Percentiles rank a stretch among this genome's conserved stretches.
phyloP scores from a whole-genome alignment of 2,797 vertebrate genomes.

The Trachurus trachurus region DNA sequence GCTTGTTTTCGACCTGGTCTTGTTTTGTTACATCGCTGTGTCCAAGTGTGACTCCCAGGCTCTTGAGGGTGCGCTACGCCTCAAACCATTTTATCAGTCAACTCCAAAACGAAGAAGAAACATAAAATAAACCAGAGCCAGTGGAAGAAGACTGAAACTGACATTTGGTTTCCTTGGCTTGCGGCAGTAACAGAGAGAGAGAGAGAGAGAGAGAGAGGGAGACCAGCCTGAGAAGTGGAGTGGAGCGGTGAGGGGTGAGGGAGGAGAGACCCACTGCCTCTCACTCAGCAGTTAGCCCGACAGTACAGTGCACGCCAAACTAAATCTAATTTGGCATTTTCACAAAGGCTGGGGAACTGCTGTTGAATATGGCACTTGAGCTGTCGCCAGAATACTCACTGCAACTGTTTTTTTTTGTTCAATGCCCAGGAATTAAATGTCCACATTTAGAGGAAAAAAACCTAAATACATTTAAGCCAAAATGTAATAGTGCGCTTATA shows the following conservation, averaged over 20 bases:
- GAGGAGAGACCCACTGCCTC: slow-evolving; percentile 15
- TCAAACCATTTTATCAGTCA: slow-evolving; percentile 21
- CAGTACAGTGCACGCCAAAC: slow-evolving; percentile 7
- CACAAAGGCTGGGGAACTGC: slow-evolving; percentile 11
- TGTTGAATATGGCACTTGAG: slow-evolving; percentile 23
- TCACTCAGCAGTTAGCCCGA: slow-evolving; percentile 37
- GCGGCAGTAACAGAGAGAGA: slow-evolving; percentile 39
- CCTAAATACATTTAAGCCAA: background rate
- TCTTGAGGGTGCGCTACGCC: background rate
- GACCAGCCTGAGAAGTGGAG: slow-evolving; percentile 34
- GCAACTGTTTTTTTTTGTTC: slow-evolving; percentile 4
- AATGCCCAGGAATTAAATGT: slow-evolving; percentile 3
- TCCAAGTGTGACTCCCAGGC: background rate
- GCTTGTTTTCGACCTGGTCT: too few relatives aligned
- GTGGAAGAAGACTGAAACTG: slow-evolving; percentile 40
- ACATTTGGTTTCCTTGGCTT: slow-evolving; percentile 55
- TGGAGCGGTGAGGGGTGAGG: slow-evolving; percentile 20
- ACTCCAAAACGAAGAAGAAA: slow-evolving; percentile 27
- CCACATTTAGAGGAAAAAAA: background rate
- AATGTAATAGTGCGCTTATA: slow-evolving; percentile 7
- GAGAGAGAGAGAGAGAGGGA: slow-evolving; percentile 40
- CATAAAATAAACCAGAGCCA: slow-evolving; percentile 36
- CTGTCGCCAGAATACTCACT: slow-evolving; percentile 11
- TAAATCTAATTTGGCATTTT: slow-evolving; percentile 33
- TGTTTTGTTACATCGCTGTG: background rate